Evolutionary conservation across 2,888 invertebrate species (phyloP).

Genomic region (Metalampra italica): DNA sequence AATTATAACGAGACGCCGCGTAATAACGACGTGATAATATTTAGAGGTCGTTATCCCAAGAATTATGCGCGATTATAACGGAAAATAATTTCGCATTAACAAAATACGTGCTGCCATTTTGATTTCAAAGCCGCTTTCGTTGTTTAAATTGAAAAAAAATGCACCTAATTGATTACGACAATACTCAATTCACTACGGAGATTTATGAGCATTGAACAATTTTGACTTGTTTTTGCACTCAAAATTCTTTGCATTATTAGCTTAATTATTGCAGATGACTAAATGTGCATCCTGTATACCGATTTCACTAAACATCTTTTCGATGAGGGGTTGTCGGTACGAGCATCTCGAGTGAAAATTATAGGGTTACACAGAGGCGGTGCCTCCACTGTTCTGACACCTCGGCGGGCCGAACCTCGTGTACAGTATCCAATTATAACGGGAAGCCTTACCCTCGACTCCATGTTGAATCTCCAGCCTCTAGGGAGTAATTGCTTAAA

Average conservation of each 20-base stretch:
- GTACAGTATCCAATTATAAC: conserved; percentile 62
- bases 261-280: no score
- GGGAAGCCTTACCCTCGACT: conserved; percentile 44
- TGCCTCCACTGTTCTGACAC: conserved; percentile 55
- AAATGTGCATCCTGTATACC: no score
- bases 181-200: not conserved
- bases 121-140: not conserved
- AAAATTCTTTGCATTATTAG: no score
- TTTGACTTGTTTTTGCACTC: no score
- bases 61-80: conserved; percentile 13
- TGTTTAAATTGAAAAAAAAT: not conserved
- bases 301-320: conserved; percentile 37
- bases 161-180: not conserved
- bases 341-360: conserved; percentile 49
- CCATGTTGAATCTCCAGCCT: conserved; percentile 29
- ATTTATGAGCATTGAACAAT: not conserved
- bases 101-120: not conserved
- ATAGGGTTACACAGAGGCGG: conserved; percentile 48
- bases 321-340: conserved; percentile 48
- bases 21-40: conserved; percentile 22
- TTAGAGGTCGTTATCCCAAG: conserved; percentile 22
- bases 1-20: conserved; percentile 22
- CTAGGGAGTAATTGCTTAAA: conserved; percentile 63
- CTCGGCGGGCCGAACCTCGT: conserved; percentile 40
- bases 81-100: conserved; percentile 1